Base-by-base conservation (phyloP, 92 coral and sea anemone species). In the Pocillopora meandrina region DNA sequence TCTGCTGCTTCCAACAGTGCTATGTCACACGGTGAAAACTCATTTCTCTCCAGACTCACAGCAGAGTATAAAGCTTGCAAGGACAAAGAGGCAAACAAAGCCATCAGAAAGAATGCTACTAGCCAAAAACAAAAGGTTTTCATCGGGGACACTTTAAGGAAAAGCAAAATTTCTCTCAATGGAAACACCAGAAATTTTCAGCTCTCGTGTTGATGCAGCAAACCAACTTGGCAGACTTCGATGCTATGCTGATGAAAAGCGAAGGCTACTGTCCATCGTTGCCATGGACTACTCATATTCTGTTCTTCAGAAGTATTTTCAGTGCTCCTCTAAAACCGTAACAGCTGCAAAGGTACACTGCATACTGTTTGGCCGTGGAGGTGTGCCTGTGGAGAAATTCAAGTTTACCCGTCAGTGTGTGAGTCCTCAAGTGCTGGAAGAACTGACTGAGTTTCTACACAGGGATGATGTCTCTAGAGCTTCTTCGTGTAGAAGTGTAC, bases 321-420 rank as follows among this genome's bases (percentile, higher is more conserved):
- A 64, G 33, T 77, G 81, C 15, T 77, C 71, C 16, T 64, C 81
- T 13, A 60, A 77, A 15, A 77, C 81, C n/a, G 18, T 77, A 9
- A 77, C 82, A 16, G 88, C 88, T 16, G 87, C 91, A 83, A 88
- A 34, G 34, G 91, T 88, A 17, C 91, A 87, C 58, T 74, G 60
- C 63, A 87, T 82, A 13, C 60, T 87, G 55, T 87, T 87, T 87
- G 87, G 87, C 10, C 74, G 84, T 69, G 87, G 87, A 15, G 87
- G 84, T 52, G 87, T 82, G 10, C 87, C 84, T 23, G 14, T 65
- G 15, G 83, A 75, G 2, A 49, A 72, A 2, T 66, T 3, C 35
- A 26, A 66, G 36, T 66, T 66, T 20, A 66, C 36, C 6, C 19
- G 86, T 3, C 82, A 87, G 36, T 52, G 72, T 23, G 82, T 87